Conservation (phyloP, 1,140 invertebrate species). For the Nixonia krombeini region DNA sequence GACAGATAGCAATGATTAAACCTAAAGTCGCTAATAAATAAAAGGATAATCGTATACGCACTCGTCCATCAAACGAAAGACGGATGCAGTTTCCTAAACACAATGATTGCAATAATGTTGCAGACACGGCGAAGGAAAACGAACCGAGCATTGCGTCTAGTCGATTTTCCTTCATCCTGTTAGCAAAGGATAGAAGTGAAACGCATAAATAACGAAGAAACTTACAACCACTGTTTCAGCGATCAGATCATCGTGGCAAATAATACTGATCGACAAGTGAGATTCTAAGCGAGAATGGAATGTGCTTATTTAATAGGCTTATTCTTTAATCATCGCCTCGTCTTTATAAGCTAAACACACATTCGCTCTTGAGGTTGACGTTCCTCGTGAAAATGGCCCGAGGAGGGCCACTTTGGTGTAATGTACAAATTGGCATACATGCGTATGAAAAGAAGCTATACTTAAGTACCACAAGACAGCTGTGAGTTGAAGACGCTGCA, state of each 20-base stretch:
- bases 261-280: constrained; percentile 45
- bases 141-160: too few relatives aligned
- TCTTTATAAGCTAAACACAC: constrained; percentile 1
- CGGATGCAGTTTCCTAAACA: constrained; percentile 4
- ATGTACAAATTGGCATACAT: too few relatives aligned
- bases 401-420: too few relatives aligned
- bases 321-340: constrained; percentile 17
- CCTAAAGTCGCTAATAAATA: neutral
- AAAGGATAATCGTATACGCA: too few relatives aligned
- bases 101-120: too few relatives aligned
- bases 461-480: neutral
- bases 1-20: neutral
- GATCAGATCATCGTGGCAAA: constrained; percentile 41
- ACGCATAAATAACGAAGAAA: constrained; percentile 12
- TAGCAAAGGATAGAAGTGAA: constrained; percentile 13
- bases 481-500: too few relatives aligned
- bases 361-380: constrained; percentile 18
- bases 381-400: neutral
- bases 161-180: too few relatives aligned
- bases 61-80: neutral
- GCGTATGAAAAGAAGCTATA: neutral
- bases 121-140: too few relatives aligned
- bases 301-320: constrained; percentile 34
- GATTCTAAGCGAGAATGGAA: constrained; percentile 22
- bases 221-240: constrained; percentile 36